phyloP scores from a whole-genome alignment of 2,113 vertebrate genomes.

The Eurystomus gularis region DNA sequence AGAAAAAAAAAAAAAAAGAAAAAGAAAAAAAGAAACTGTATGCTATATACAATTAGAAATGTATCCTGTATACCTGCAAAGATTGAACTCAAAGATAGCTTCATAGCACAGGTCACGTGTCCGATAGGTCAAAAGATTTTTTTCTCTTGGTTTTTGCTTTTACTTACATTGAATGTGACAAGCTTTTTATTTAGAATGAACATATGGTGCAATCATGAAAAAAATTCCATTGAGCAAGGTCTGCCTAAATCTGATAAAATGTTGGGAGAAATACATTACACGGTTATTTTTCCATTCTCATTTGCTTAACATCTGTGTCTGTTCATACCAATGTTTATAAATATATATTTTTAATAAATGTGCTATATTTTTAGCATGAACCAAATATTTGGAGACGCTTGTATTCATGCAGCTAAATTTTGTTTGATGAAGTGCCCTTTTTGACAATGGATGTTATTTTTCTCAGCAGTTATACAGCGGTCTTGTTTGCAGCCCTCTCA shows the following conservation, averaged over 20 bases:
- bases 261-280: slow-evolving; percentile 48
- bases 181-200: slow-evolving; percentile 34
- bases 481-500: slow-evolving; percentile 47
- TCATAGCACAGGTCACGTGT: slow-evolving; percentile 36
- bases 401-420: slow-evolving; percentile 54
- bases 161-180: slow-evolving; percentile 34
- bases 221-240: slow-evolving; percentile 19
- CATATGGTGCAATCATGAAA: slow-evolving; percentile 40
- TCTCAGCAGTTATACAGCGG: slow-evolving; percentile 1
- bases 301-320: slow-evolving; percentile 71
- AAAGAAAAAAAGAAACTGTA: not conserved
- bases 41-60: slow-evolving; percentile 43
- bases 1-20: not conserved
- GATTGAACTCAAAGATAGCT: slow-evolving; percentile 51
- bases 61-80: slow-evolving; percentile 16
- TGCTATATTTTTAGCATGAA: slow-evolving; percentile 86
- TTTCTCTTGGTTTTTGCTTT: slow-evolving; percentile 29
- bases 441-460: slow-evolving; percentile 22
- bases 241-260: slow-evolving; percentile 63
- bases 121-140: not conserved
- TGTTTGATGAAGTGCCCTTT: slow-evolving; percentile 52
- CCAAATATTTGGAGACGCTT: slow-evolving; percentile 69
- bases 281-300: slow-evolving; percentile 64
- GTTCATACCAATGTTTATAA: slow-evolving; percentile 80
- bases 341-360: slow-evolving; percentile 87